Evolutionary conservation across 2,797 vertebrate genomes (phyloP).

Genomic region (Cichlasoma orientale): DNA sequence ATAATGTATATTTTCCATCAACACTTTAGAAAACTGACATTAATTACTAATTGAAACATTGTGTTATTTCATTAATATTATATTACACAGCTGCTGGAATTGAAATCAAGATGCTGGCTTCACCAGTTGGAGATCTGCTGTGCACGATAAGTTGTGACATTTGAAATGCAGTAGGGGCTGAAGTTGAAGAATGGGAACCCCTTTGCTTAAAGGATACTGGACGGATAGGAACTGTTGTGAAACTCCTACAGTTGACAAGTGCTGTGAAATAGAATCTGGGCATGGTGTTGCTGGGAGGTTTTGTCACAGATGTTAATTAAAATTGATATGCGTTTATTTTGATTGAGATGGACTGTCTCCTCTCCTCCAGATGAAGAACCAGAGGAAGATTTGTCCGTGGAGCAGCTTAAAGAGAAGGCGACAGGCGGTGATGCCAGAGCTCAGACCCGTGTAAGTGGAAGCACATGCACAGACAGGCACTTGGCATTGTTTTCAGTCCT

Average conservation of each 20-base stretch:
- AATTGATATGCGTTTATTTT: not conserved
- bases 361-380: slow-evolving; percentile 65
- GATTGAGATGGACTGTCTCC: not conserved
- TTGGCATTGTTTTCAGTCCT: slow-evolving; percentile 54
- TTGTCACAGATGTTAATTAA: slow-evolving; percentile 6
- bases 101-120: not conserved
- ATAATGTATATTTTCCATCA: not conserved
- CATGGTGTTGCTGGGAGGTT: not conserved
- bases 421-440: slow-evolving; percentile 87
- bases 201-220: slow-evolving; percentile 25
- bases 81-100: not conserved
- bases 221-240: not conserved
- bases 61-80: not conserved
- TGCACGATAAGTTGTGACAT: slow-evolving; percentile 9
- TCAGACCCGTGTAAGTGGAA: slow-evolving; percentile 83
- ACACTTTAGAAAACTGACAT: not conserved
- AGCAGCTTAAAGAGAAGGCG: slow-evolving; percentile 86
- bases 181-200: not conserved
- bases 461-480: slow-evolving; percentile 16
- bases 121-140: not conserved
- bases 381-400: slow-evolving; percentile 78
- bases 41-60: not conserved
- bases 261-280: slow-evolving; percentile 1
- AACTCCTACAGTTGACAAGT: slow-evolving; percentile 11
- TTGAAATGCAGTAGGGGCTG: slow-evolving; percentile 7